Evolutionary conservation across 2,888 invertebrate species (phyloP).

Genomic region (Zygaena filipendulae): DNA sequence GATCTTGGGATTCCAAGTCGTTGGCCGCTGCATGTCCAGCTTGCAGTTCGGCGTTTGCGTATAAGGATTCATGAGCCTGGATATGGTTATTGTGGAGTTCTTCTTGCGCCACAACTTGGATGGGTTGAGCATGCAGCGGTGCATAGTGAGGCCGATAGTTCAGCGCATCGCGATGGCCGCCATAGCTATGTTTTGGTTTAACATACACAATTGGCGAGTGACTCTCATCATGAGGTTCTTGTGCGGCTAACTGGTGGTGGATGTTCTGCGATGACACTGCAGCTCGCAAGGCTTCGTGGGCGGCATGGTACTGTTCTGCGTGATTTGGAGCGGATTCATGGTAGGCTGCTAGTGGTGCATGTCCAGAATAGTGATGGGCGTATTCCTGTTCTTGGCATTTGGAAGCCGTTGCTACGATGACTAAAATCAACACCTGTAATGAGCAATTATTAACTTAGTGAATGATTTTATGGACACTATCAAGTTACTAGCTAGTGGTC

Average conservation of each 20-base stretch:
- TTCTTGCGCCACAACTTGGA: constrained; percentile 19
- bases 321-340: constrained; percentile 33
- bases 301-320: constrained; percentile 25
- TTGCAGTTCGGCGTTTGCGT: constrained; percentile 1
- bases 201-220: too few relatives aligned
- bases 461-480: constrained; percentile 9
- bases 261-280: constrained; percentile 37
- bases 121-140: constrained; percentile 24
- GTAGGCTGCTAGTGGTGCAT: constrained; percentile 21
- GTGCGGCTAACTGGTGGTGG: constrained; percentile 28
- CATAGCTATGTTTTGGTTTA: constrained; percentile 3
- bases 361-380: constrained; percentile 28
- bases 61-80: constrained; percentile 22
- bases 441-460: too few relatives aligned
- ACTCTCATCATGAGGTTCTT: constrained; percentile 26
- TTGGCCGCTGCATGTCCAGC: constrained; percentile 23
- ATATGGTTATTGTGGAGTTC: constrained; percentile 21
- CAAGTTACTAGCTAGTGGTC: constrained; percentile 7
- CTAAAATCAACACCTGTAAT: constrained; percentile 41
- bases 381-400: constrained; percentile 39
- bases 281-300: constrained; percentile 23
- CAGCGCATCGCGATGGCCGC: constrained; percentile 15
- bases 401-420: constrained; percentile 26
- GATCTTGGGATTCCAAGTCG: constrained; percentile 37
- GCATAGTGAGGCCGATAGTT: constrained; percentile 24